Conservation (phyloP, 2,797 vertebrate species). For the Anguilla megastoma region DNA sequence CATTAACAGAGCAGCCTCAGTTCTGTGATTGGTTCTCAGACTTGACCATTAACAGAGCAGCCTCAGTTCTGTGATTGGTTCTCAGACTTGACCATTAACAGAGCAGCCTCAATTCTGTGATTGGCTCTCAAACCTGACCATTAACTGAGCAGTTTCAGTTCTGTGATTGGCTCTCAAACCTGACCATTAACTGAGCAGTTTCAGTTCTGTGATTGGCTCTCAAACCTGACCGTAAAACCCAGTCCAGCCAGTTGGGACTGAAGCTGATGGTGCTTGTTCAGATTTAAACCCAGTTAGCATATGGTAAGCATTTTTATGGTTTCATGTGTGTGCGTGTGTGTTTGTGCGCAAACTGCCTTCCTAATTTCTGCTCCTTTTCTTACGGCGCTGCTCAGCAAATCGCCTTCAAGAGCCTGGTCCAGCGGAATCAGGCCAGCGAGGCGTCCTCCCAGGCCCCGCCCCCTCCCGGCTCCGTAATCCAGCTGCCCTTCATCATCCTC, state of each 20-base stretch:
- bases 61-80: background rate
- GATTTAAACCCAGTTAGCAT: background rate
- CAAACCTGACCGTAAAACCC: background rate
- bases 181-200: background rate
- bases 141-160: too few species aligned
- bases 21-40: background rate
- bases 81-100: background rate
- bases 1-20: background rate
- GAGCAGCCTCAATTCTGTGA: too few species aligned
- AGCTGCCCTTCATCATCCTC: constrained; percentile 84
- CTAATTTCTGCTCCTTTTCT: background rate
- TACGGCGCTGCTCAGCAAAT: constrained; percentile 73
- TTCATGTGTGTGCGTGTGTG: background rate
- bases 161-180: too few species aligned
- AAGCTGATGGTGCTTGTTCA: background rate
- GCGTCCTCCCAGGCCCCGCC: constrained; percentile 73
- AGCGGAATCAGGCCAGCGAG: constrained; percentile 81
- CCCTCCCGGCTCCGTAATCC: constrained; percentile 70
- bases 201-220: background rate
- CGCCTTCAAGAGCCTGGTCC: constrained; percentile 86
- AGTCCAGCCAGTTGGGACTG: background rate
- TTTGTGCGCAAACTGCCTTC: background rate
- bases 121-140: too few species aligned
- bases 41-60: background rate
- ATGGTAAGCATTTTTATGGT: too few species aligned